Evolutionary conservation across 2,888 invertebrate species (phyloP).

Genomic region (Monopis laevigella): DNA sequence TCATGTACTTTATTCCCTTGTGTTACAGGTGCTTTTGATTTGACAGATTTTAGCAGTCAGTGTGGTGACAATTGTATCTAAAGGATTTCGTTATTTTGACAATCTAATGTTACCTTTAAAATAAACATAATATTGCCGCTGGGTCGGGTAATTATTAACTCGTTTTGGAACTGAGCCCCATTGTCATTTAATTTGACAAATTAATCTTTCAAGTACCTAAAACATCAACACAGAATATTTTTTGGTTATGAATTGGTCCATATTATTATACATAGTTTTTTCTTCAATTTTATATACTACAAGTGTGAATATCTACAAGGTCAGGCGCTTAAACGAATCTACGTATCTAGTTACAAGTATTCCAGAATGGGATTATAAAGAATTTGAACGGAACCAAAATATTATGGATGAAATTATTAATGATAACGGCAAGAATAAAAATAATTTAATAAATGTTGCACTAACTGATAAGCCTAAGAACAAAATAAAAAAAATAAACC

Average conservation of each 20-base stretch:
- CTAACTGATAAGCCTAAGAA: slow-evolving; percentile 23
- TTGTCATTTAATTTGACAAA: no score
- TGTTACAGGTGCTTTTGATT: no score
- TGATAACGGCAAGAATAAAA: no score
- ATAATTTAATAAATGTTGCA: not conserved
- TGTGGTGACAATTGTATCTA: no score
- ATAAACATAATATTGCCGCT: no score
- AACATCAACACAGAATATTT: not conserved
- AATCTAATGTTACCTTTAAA: no score
- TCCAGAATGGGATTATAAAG: slow-evolving; percentile 31
- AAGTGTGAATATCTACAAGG: slow-evolving; percentile 43
- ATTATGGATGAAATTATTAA: slow-evolving; percentile 14
- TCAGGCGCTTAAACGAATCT: slow-evolving; percentile 40
- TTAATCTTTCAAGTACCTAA: not conserved
- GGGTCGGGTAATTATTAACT: no score
- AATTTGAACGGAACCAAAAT: slow-evolving; percentile 21
- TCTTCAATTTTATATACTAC: slow-evolving; percentile 16
- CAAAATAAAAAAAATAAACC: slow-evolving; percentile 22
- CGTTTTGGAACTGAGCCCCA: no score
- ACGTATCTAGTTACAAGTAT: slow-evolving; percentile 41
- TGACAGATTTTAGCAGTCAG: no score
- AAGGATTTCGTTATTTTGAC: no score
- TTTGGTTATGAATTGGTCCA: no score
- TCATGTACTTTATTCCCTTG: no score
- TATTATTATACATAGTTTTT: slow-evolving; percentile 2